These are phyloP conservation scores for Synaphobranchus kaupii DNA, from an alignment of 2,797 vertebrate genomes.

Conservation along the genomic window DNA sequence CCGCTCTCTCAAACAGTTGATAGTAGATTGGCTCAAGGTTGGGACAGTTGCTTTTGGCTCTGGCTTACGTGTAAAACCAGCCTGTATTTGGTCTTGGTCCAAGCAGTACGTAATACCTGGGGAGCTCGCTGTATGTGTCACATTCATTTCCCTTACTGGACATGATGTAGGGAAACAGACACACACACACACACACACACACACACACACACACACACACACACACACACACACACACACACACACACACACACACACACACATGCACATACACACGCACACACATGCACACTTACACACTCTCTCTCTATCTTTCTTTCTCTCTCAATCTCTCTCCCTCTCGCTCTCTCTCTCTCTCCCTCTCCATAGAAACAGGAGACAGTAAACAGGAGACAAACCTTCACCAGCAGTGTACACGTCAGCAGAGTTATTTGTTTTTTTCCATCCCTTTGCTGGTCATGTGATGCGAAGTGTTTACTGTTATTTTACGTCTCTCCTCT, in stretches of 20 bases:
- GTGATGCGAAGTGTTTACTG: constrained; percentile 68
- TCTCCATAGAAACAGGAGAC: neutral
- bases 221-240: neutral
- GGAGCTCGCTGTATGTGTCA: neutral
- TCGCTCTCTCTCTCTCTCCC: constrained; percentile 35
- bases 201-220: neutral
- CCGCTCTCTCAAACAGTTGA: constrained; percentile 14
- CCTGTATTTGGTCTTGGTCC: neutral
- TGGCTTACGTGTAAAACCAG: neutral
- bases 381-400: too few relatives aligned
- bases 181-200: neutral
- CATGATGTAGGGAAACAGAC: neutral
- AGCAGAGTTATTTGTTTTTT: constrained; percentile 70
- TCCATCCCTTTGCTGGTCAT: constrained; percentile 74
- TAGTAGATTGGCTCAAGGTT: neutral
- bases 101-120: neutral
- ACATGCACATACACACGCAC: neutral
- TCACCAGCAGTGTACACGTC: constrained; percentile 59
- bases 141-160: neutral
- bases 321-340: constrained; percentile 53
- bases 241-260: neutral
- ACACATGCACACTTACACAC: neutral
- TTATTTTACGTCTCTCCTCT: neutral
- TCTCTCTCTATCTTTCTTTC: constrained; percentile 37
- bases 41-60: neutral